Percentiles rank a stretch among this genome's conserved stretches.
Evolutionary conservation across 2,797 vertebrate species (phyloP).

Genomic region (Sandelia bainsii): DNA sequence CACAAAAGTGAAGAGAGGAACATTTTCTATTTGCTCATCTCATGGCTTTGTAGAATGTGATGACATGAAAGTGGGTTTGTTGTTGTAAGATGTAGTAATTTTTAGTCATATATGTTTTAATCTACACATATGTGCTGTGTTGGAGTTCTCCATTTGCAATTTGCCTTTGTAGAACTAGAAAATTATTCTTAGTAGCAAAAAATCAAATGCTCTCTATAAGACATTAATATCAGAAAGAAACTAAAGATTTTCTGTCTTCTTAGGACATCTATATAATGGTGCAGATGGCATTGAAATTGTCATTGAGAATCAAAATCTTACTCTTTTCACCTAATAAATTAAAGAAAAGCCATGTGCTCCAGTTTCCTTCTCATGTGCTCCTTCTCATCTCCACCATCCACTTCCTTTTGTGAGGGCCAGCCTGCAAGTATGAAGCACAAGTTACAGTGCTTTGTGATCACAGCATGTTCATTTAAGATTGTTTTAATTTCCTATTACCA

Average conservation of each 20-base stretch:
- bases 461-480: conserved; percentile 17
- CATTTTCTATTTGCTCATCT: neutral
- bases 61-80: neutral
- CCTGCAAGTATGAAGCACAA: neutral
- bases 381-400: neutral
- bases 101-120: conserved; percentile 1
- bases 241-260: neutral
- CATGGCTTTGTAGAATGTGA: conserved; percentile 1
- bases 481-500: conserved; percentile 15
- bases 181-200: neutral
- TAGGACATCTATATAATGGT: neutral
- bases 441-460: conserved; percentile 20
- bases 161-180: neutral
- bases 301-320: conserved; percentile 5
- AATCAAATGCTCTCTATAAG: neutral
- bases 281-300: neutral
- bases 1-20: conserved; percentile 1
- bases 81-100: neutral
- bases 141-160: too few species aligned
- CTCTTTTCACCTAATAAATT: conserved; percentile 3
- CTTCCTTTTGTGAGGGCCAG: neutral
- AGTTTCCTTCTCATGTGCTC: neutral
- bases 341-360: neutral
- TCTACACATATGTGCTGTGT: neutral
- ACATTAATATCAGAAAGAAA: neutral